Conservation (phyloP, 2,113 vertebrate species). For the Crotalus helleri region DNA sequence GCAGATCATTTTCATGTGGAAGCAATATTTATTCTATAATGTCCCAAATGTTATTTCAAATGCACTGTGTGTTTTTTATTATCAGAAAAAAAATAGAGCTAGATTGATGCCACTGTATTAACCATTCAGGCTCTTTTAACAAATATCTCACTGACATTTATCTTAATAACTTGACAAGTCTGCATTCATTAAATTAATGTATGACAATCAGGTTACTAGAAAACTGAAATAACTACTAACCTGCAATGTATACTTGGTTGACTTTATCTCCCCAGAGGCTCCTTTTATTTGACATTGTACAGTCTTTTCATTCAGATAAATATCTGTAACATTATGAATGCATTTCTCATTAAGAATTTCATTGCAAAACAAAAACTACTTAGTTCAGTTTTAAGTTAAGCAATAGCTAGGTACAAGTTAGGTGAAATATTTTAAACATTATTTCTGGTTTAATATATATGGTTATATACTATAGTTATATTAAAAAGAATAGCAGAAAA, state of each 20-base stretch:
- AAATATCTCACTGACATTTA: not conserved
- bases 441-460: not conserved
- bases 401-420: not conserved
- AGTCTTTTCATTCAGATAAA: not conserved
- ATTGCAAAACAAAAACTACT: not conserved
- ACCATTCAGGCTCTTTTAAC: not conserved
- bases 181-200: not conserved
- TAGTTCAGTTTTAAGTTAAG: not conserved
- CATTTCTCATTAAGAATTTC: not conserved
- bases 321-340: not conserved
- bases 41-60: not conserved
- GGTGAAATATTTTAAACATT: not conserved
- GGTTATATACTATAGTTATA: not conserved
- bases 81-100: not conserved
- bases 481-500: not conserved
- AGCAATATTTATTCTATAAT: not conserved
- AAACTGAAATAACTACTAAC: not conserved
- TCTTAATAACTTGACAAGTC: not conserved
- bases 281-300: not conserved
- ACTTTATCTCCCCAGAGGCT: not conserved
- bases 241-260: not conserved
- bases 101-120: not conserved
- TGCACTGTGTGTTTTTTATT: not conserved
- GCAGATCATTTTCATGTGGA: not conserved
- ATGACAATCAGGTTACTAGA: not conserved